phyloP scores from a whole-genome alignment of 2,888 invertebrate species.

The Caenorhabditis sp. region DNA sequence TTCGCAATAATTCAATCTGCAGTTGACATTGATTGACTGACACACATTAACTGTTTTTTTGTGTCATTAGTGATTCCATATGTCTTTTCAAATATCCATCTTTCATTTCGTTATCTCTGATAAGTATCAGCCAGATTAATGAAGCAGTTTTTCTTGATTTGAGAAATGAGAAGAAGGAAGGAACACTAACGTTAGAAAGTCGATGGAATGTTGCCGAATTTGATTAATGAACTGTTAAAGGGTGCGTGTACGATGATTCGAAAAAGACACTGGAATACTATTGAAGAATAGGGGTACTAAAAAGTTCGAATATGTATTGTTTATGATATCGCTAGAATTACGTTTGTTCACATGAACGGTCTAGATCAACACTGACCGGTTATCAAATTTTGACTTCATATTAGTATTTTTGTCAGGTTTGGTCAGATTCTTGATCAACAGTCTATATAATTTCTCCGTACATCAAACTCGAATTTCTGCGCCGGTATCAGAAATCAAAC shows the following conservation, averaged over 20 bases:
- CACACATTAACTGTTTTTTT: background rate
- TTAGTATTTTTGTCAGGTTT: too few relatives aligned
- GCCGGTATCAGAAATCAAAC: too few relatives aligned
- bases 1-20: background rate
- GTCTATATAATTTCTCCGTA: too few relatives aligned
- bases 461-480: too few relatives aligned
- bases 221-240: background rate
- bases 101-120: background rate
- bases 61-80: conserved; percentile 6
- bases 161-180: background rate
- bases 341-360: too few relatives aligned
- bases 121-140: conserved; percentile 17
- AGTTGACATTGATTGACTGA: background rate
- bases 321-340: too few relatives aligned
- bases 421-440: too few relatives aligned
- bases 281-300: too few relatives aligned
- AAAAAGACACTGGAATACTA: too few relatives aligned
- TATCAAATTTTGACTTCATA: too few relatives aligned
- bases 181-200: background rate
- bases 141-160: conserved; percentile 4
- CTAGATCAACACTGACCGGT: too few relatives aligned
- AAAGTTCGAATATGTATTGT: too few relatives aligned
- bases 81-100: conserved; percentile 47
- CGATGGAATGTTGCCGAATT: background rate
- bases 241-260: background rate